phyloP scores from a whole-genome alignment of 2,797 vertebrate species.

The Coreius guichenoti region DNA sequence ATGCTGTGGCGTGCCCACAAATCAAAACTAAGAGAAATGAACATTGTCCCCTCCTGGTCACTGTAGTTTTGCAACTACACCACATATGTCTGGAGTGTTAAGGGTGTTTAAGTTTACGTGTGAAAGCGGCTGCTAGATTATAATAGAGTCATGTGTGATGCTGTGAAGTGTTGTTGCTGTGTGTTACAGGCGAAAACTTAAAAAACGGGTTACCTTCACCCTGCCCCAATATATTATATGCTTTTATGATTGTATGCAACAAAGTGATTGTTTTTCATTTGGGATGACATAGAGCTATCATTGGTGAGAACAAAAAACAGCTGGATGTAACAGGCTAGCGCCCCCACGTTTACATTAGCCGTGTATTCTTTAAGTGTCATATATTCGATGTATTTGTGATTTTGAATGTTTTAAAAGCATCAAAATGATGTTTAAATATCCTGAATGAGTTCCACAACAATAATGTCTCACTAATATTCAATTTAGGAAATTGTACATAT shows the following conservation, averaged over 20 bases:
- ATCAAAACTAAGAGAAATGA: not conserved
- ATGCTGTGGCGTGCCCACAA: not conserved
- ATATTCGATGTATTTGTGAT: not conserved
- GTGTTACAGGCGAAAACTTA: slow-evolving; percentile 22
- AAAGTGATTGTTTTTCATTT: slow-evolving; percentile 14
- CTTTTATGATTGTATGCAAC: slow-evolving; percentile 45
- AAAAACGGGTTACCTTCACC: not conserved
- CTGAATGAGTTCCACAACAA: not conserved
- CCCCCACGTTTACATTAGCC: slow-evolving; percentile 8
- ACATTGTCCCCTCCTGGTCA: not conserved
- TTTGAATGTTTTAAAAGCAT: slow-evolving; percentile 29
- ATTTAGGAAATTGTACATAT: not conserved
- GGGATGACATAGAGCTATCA: not conserved
- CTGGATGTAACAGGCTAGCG: not conserved
- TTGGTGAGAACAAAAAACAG: slow-evolving; percentile 3
- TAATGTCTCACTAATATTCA: not conserved
- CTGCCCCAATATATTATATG: not conserved
- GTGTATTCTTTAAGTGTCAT: slow-evolving; percentile 12
- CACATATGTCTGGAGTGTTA: not conserved
- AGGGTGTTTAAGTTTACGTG: not conserved
- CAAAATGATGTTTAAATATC: not conserved
- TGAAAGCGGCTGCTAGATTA: slow-evolving; percentile 7
- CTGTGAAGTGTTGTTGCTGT: slow-evolving; percentile 20
- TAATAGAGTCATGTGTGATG: slow-evolving; percentile 17
- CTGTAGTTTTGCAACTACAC: not conserved